phyloP scores from a whole-genome alignment of 2,888 invertebrate genomes.

The Mythimna pallens region DNA sequence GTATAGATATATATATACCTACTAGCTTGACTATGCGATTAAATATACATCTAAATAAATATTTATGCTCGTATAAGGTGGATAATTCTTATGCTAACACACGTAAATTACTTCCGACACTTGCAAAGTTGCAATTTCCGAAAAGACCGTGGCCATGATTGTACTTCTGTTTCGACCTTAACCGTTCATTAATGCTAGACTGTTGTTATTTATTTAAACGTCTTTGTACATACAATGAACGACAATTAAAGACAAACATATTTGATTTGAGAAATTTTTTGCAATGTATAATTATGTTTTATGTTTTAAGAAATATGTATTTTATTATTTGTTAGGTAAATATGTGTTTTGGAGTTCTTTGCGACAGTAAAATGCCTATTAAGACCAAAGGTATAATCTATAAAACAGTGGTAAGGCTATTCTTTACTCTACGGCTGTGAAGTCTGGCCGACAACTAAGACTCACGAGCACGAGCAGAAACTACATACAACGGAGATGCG shows the following conservation, averaged over 20 bases:
- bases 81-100: slow-evolving; percentile 9
- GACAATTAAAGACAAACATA: background rate
- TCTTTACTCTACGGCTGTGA: no score
- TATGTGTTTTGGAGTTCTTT: no score
- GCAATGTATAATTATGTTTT: no score
- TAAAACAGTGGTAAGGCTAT: no score
- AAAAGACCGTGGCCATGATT: slow-evolving; percentile 19
- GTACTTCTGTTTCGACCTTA: slow-evolving; percentile 19
- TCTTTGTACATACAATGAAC: background rate
- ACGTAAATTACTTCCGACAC: slow-evolving; percentile 33
- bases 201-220: background rate
- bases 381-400: no score
- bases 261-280: no score
- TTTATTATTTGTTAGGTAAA: no score
- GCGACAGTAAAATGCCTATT: no score
- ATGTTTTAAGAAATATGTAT: no score
- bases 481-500: no score
- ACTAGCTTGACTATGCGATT: slow-evolving; percentile 1
- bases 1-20: background rate
- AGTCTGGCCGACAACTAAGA: no score
- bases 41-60: background rate
- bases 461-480: no score
- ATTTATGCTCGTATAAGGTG: background rate
- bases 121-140: slow-evolving; percentile 15
- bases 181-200: slow-evolving; percentile 1